Evolutionary conservation across 1,140 invertebrate genomes (phyloP).

Genomic region (Hesperophylax magnus): DNA sequence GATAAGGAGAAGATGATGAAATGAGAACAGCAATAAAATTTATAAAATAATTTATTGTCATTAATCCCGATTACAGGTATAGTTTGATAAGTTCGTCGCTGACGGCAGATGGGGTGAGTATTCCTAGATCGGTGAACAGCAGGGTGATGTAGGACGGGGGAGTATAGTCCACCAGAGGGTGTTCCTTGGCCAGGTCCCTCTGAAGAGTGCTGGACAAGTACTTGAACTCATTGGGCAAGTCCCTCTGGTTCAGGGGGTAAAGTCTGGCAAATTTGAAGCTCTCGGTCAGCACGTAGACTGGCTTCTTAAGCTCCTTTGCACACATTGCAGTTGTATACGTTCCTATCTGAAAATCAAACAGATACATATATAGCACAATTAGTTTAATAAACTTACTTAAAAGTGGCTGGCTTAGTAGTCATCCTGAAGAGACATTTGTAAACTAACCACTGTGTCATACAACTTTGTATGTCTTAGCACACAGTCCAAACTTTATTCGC

Average conservation of each 20-base stretch:
- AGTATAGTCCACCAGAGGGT: conserved; percentile 96
- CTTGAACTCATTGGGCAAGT: conserved; percentile 93
- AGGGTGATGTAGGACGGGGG: conserved; percentile 94
- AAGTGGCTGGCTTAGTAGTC: too few relatives aligned
- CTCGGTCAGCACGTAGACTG: conserved; percentile 95
- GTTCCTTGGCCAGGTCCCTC: conserved; percentile 78
- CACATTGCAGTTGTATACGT: conserved; percentile 92
- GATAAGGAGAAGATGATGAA: too few relatives aligned
- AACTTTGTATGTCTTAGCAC: too few relatives aligned
- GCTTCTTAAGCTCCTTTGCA: conserved; percentile 94
- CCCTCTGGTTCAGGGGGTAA: conserved; percentile 93
- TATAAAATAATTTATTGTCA: conserved; percentile 41
- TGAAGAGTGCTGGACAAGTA: conserved; percentile 78
- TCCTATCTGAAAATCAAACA: conserved; percentile 81
- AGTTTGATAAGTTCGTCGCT: conserved; percentile 98
- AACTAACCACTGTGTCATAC: too few relatives aligned
- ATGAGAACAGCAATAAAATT: not conserved
- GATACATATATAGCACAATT: not conserved
- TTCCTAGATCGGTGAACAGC: conserved; percentile 95
- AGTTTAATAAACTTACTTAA: too few relatives aligned
- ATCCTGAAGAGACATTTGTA: too few relatives aligned
- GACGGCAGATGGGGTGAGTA: conserved; percentile 95
- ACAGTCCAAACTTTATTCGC: too few relatives aligned
- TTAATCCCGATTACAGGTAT: conserved; percentile 80
- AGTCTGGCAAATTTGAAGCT: conserved; percentile 97